Evolutionary conservation across 2,113 vertebrate species (phyloP).

Genomic region (Archilochus colubris): DNA sequence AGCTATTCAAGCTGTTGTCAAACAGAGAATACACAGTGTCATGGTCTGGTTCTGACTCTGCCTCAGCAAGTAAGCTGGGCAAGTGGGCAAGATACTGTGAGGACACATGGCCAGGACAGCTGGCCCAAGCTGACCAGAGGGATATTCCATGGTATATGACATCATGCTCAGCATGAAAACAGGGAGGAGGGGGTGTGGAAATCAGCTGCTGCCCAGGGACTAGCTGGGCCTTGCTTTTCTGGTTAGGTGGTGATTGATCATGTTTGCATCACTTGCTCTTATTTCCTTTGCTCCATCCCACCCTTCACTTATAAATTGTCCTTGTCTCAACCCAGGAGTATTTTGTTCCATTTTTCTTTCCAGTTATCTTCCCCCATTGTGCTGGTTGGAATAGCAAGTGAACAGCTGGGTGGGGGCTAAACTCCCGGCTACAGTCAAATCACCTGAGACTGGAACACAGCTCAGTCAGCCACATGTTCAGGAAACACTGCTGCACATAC

Average conservation of each 20-base stretch:
- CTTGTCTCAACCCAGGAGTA: not conserved
- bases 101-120: not conserved
- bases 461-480: not conserved
- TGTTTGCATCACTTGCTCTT: not conserved
- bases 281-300: not conserved
- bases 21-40: not conserved
- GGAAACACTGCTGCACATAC: constrained; percentile 65
- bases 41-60: not conserved
- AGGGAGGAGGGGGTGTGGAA: accelerated
- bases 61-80: not conserved
- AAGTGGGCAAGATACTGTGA: not conserved
- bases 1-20: not conserved
- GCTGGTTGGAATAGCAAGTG: not conserved
- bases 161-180: not conserved
- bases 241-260: not conserved
- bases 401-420: not conserved
- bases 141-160: not conserved
- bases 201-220: not conserved
- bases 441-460: not conserved
- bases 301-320: not conserved
- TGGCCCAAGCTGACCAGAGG: not conserved
- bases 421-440: not conserved
- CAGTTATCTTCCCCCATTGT: not conserved
- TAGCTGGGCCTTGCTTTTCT: not conserved
- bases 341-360: not conserved